These are phyloP conservation scores for Telmatherina bonti DNA, from an alignment of 2,797 vertebrate species.

Conservation along the genomic window DNA sequence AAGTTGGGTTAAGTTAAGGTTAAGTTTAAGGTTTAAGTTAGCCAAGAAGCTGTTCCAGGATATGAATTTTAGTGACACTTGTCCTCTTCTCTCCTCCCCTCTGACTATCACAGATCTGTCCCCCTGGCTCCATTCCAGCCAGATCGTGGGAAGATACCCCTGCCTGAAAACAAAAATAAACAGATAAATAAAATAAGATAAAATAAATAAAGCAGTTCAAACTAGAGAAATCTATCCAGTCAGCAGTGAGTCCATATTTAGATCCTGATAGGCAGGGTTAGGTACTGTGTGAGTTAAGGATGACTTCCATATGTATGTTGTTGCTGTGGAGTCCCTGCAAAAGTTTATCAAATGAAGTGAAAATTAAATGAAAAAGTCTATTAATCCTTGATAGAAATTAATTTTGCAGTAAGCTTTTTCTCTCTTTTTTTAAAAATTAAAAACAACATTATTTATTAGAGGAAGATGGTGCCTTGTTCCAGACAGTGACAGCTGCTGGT, in stretches of 20 bases:
- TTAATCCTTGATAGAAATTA: no score
- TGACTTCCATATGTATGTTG: no score
- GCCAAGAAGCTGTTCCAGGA: constrained; percentile 10
- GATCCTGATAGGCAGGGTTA: background rate
- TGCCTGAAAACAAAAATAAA: constrained; percentile 46
- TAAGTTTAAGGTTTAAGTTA: background rate
- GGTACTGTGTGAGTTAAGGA: no score
- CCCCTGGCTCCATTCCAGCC: constrained; percentile 55
- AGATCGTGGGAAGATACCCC: constrained; percentile 72
- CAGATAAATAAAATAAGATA: constrained; percentile 53
- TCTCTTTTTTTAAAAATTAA: no score
- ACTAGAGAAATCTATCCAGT: constrained; percentile 21
- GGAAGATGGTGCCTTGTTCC: no score
- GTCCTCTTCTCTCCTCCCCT: constrained; percentile 30
- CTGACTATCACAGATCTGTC: constrained; percentile 15
- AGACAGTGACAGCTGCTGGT: no score
- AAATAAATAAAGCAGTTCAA: constrained; percentile 43
- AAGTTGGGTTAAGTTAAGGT: background rate
- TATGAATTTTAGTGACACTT: constrained; percentile 40
- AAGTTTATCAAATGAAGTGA: no score
- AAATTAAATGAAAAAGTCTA: no score
- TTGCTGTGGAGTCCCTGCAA: no score
- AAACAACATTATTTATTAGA: no score
- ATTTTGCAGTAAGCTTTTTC: no score
- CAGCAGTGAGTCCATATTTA: constrained; percentile 28